Conservation (phyloP, 2,888 invertebrate genomes). For the Mystacides longicornis region DNA sequence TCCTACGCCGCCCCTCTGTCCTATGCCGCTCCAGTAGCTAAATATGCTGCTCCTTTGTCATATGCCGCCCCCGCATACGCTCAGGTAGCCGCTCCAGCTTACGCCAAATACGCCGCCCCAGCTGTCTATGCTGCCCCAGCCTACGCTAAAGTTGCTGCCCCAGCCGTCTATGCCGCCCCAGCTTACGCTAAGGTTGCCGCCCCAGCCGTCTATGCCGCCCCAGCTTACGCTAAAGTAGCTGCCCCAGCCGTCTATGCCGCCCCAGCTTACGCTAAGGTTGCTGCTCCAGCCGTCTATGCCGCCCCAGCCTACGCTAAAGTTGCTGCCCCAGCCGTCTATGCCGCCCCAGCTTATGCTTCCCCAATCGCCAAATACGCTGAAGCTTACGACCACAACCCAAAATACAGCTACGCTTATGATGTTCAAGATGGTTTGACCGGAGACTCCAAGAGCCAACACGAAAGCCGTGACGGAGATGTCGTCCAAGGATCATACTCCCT, state of each 20-base stretch:
- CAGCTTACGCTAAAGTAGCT: constrained; percentile 25
- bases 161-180: constrained; percentile 26
- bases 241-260: constrained; percentile 26
- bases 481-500: constrained; percentile 47
- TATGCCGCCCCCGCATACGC: constrained; percentile 27
- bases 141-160: constrained; percentile 15
- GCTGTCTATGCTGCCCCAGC: constrained; percentile 28
- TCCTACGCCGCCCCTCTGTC: constrained; percentile 31
- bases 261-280: constrained; percentile 27
- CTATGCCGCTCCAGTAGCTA: constrained; percentile 31
- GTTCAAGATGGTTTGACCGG: constrained; percentile 50
- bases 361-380: constrained; percentile 27
- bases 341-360: constrained; percentile 21
- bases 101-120: constrained; percentile 24
- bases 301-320: constrained; percentile 27
- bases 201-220: constrained; percentile 32
- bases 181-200: constrained; percentile 27
- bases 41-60: constrained; percentile 20
- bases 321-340: constrained; percentile 27
- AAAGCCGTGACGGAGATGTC: constrained; percentile 44
- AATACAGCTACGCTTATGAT: constrained; percentile 51
- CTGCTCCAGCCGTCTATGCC: constrained; percentile 26
- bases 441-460: constrained; percentile 44
- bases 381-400: constrained; percentile 30
- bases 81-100: constrained; percentile 19